Evolutionary conservation across 2,113 vertebrate species (phyloP).

Genomic region (Garra rufa): DNA sequence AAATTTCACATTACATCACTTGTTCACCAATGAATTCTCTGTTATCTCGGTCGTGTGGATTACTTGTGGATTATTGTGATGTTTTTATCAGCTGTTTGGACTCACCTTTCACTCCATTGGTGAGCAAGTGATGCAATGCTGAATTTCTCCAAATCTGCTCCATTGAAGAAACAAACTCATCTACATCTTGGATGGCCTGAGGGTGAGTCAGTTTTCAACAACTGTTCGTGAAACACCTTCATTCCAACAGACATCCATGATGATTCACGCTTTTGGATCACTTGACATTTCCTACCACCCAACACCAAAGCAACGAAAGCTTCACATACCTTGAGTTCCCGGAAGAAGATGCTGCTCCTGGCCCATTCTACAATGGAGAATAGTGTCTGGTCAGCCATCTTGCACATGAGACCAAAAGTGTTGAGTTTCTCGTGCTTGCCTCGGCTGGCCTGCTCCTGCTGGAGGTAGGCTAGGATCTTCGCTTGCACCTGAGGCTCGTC

Average conservation of each 20-base stretch:
- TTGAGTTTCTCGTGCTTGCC: constrained; percentile 95
- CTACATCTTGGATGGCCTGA: background rate
- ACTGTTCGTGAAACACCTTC: background rate
- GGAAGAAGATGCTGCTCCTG: constrained; percentile 97
- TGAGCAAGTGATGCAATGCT: background rate
- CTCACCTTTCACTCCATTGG: background rate
- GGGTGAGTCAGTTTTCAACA: background rate
- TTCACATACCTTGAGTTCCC: constrained; percentile 93
- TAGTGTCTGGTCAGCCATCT: constrained; percentile 99
- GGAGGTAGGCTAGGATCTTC: constrained; percentile 92
- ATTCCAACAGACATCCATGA: background rate
- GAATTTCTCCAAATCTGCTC: background rate
- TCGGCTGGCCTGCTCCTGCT: constrained; percentile 94
- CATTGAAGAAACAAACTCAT: background rate
- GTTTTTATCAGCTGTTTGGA: too few species aligned
- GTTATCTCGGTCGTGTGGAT: background rate
- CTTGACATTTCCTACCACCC: background rate
- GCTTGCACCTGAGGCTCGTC: constrained; percentile 95
- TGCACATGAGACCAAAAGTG: constrained; percentile 98
- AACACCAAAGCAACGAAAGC: constrained; percentile 23
- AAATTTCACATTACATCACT: background rate
- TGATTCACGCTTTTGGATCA: background rate
- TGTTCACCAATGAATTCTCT: background rate
- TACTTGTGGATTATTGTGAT: too few species aligned
- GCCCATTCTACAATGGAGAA: constrained; percentile 99